Conservation (phyloP, 2,797 vertebrate genomes). For the Rhodeus uyekii region DNA sequence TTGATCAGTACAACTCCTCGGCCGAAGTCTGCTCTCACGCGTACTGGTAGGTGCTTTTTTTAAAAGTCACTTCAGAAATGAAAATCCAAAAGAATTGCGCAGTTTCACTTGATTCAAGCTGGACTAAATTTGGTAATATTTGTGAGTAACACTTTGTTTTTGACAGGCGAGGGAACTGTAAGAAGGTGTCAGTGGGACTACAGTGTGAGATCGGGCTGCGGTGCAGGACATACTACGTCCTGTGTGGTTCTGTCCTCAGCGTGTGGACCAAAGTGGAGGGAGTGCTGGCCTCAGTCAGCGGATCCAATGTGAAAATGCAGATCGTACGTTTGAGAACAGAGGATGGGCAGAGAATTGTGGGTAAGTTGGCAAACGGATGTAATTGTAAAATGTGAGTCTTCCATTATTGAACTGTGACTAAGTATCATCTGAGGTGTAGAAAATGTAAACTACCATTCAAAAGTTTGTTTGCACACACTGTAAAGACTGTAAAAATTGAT, state of each 20-base stretch:
- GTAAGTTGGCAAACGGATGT: slow-evolving; percentile 69
- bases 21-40: slow-evolving; percentile 94
- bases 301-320: slow-evolving; percentile 97
- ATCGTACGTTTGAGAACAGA: slow-evolving; percentile 94
- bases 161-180: slow-evolving; percentile 94
- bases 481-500: too few relatives aligned
- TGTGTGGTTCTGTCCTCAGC: slow-evolving; percentile 97
- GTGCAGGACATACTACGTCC: slow-evolving; percentile 90
- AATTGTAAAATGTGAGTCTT: not conserved
- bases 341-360: slow-evolving; percentile 96
- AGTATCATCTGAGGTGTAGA: not conserved
- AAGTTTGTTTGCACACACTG: too few relatives aligned
- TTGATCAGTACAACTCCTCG: slow-evolving; percentile 92
- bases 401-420: not conserved
- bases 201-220: slow-evolving; percentile 94
- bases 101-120: not conserved
- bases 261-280: slow-evolving; percentile 99
- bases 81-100: not conserved
- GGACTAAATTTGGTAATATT: not conserved
- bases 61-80: not conserved
- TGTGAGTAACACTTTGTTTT: not conserved
- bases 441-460: too few relatives aligned
- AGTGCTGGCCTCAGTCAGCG: slow-evolving; percentile 92
- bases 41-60: slow-evolving; percentile 84
- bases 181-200: slow-evolving; percentile 91